phyloP scores from a whole-genome alignment of 2,113 vertebrate species.

The Vulpes lagopus region DNA sequence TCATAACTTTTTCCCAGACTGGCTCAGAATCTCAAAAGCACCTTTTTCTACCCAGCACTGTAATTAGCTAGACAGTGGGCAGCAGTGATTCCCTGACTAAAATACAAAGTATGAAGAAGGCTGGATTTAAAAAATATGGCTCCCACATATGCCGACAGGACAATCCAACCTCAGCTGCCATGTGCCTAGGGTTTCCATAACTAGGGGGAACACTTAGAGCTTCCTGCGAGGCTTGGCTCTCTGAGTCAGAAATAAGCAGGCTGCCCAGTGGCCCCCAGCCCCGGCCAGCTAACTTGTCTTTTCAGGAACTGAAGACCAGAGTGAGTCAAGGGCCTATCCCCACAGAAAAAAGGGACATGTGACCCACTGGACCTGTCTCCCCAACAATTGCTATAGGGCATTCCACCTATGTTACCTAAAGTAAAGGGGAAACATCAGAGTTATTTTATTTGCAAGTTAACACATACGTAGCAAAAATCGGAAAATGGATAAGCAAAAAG shows the following conservation, averaged over 20 bases:
- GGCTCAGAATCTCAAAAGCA: constrained; percentile 38
- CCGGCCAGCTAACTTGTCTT: background rate
- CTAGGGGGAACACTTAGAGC: background rate
- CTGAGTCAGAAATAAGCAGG: background rate
- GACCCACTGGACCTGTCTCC: background rate
- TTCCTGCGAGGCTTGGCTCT: background rate
- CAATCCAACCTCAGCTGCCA: background rate
- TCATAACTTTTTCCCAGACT: constrained; percentile 51
- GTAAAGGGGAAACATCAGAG: background rate
- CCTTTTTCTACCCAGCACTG: constrained; percentile 19
- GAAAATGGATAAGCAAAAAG: constrained; percentile 31
- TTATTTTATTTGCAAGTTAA: constrained; percentile 35
- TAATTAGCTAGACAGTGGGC: constrained; percentile 58
- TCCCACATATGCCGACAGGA: background rate
- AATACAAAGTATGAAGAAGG: constrained; percentile 51
- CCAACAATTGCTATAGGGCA: background rate
- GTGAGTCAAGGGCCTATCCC: background rate
- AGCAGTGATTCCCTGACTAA: constrained; percentile 55
- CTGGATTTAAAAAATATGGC: background rate
- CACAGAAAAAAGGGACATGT: background rate
- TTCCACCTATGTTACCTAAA: background rate
- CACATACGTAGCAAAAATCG: background rate
- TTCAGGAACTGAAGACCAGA: background rate
- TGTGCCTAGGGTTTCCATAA: background rate
- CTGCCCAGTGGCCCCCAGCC: background rate